These are phyloP conservation scores for Epizoanthus fatuus DNA, from an alignment of 92 coral and sea anemone species.

Conservation along the genomic window DNA sequence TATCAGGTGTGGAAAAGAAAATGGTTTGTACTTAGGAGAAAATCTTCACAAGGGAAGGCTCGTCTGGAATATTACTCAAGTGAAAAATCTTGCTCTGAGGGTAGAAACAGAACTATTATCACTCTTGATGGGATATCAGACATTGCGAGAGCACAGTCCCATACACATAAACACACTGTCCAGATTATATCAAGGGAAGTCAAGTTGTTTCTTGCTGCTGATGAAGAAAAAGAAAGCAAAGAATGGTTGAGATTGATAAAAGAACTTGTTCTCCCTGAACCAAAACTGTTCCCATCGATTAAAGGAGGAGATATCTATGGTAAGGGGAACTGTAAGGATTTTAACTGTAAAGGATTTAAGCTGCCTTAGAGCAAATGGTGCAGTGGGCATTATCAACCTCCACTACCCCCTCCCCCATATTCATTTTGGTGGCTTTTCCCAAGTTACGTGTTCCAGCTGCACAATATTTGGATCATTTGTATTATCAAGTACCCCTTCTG, in stretches of 20 bases:
- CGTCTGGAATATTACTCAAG: conserved; percentile 93
- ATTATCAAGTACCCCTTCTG: too few relatives aligned
- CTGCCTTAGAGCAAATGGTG: too few relatives aligned
- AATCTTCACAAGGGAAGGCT: conserved; percentile 84
- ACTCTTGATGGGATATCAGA: conserved; percentile 86
- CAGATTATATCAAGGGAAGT: conserved; percentile 82
- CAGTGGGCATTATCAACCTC: too few relatives aligned
- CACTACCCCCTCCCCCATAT: too few relatives aligned
- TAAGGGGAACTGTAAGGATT: conserved; percentile 34
- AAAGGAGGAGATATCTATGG: conserved; percentile 94
- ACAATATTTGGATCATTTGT: too few relatives aligned
- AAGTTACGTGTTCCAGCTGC: too few relatives aligned
- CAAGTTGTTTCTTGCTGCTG: conserved; percentile 89
- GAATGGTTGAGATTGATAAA: conserved; percentile 95
- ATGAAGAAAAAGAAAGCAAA: conserved; percentile 74
- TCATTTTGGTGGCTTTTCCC: too few relatives aligned
- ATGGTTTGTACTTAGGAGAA: conserved; percentile 95
- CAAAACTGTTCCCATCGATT: conserved; percentile 83
- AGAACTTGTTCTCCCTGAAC: conserved; percentile 96
- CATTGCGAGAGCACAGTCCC: conserved; percentile 84
- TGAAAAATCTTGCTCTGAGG: conserved; percentile 91
- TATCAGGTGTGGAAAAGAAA: conserved; percentile 95
- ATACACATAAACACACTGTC: conserved; percentile 85
- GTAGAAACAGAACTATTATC: conserved; percentile 87
- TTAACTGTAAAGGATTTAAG: too few relatives aligned